These are phyloP conservation scores for Tridacna crocea DNA, from an alignment of 2,888 invertebrate species.

Conservation along the genomic window DNA sequence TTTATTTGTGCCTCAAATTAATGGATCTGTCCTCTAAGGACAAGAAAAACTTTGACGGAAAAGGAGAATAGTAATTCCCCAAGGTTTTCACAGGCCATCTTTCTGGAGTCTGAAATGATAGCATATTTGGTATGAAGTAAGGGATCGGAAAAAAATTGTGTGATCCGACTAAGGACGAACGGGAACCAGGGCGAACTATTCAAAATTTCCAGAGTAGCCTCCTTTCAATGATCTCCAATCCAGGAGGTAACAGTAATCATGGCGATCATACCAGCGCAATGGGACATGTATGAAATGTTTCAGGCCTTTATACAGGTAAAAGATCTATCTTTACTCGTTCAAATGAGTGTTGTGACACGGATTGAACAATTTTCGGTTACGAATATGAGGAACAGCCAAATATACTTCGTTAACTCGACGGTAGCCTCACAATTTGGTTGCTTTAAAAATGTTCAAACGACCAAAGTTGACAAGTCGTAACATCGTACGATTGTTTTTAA, in stretches of 20 bases:
- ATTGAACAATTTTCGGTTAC: too few species aligned
- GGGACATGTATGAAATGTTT: slow-evolving; percentile 79
- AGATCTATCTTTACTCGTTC: background rate
- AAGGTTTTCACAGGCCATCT: too few species aligned
- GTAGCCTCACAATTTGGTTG: background rate
- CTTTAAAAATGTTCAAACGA: background rate
- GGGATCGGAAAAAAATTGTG: too few species aligned
- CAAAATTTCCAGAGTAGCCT: background rate
- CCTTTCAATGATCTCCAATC: background rate
- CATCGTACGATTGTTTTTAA: slow-evolving; percentile 15
- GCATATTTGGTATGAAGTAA: too few species aligned
- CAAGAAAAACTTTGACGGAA: too few species aligned
- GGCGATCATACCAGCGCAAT: slow-evolving; percentile 76
- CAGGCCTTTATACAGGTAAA: slow-evolving; percentile 77
- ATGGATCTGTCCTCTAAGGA: too few species aligned
- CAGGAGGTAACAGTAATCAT: slow-evolving; percentile 19
- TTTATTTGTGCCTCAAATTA: too few species aligned
- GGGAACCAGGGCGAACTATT: background rate
- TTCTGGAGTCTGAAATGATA: too few species aligned
- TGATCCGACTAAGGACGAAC: background rate
- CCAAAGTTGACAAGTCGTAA: slow-evolving; percentile 18
- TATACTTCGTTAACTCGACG: too few species aligned
- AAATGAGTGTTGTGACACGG: too few species aligned
- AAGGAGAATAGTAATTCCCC: too few species aligned
- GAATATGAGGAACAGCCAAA: too few species aligned